Conservation (phyloP, 2,797 vertebrate genomes). For the Thalassophryne amazonica region DNA sequence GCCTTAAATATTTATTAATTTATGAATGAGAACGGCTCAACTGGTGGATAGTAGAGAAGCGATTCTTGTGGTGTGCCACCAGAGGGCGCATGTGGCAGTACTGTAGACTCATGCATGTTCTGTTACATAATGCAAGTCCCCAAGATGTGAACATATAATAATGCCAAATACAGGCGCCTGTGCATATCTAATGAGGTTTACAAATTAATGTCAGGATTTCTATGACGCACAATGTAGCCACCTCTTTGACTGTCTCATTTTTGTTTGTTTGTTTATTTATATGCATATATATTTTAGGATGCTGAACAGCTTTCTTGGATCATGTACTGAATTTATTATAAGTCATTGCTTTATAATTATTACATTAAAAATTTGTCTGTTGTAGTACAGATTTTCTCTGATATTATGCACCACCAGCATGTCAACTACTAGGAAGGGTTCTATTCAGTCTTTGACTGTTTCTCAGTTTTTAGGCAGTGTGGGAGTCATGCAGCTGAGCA, state of each 20-base stretch:
- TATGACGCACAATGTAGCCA: too few species aligned
- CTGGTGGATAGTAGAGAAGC: conserved; percentile 4
- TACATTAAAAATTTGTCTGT: too few species aligned
- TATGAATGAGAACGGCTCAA: not conserved
- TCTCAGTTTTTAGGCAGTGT: conserved; percentile 66
- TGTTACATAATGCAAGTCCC: conserved; percentile 56
- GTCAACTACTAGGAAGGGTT: conserved; percentile 50
- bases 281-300: not conserved
- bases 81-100: conserved; percentile 44
- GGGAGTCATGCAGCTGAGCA: conserved; percentile 69
- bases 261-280: too few species aligned
- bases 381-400: too few species aligned
- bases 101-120: conserved; percentile 10
- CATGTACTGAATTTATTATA: not conserved
- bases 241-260: not conserved
- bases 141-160: conserved; percentile 35
- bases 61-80: conserved; percentile 28
- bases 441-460: conserved; percentile 42
- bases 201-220: too few species aligned
- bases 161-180: too few species aligned
- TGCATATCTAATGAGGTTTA: too few species aligned
- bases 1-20: not conserved
- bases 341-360: not conserved
- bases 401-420: conserved; percentile 59
- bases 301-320: not conserved